These are phyloP conservation scores for Scaptomyza polygonia DNA, from an alignment of 2,888 invertebrate species.

Conservation along the genomic window DNA sequence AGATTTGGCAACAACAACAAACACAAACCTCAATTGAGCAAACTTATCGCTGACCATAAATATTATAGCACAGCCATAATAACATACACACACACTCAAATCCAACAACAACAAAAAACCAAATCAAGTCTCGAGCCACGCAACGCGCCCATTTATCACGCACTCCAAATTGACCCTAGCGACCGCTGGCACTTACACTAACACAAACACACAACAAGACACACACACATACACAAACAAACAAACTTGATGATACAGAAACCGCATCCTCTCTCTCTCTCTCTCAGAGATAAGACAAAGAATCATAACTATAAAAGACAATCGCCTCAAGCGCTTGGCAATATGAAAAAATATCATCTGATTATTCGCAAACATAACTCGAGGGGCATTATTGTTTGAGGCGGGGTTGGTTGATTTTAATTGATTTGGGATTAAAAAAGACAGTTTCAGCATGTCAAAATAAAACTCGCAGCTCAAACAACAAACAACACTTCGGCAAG, in stretches of 20 bases:
- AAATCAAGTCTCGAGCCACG: conserved; percentile 62
- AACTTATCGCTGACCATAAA: conserved; percentile 76
- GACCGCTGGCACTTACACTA: conserved; percentile 52
- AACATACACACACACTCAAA: conserved; percentile 29
- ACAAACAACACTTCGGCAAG: conserved; percentile 1
- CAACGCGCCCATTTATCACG: conserved; percentile 77
- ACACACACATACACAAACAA: too few species aligned
- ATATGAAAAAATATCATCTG: conserved; percentile 21
- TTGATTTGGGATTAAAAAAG: conserved; percentile 51
- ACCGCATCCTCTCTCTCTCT: conserved; percentile 6
- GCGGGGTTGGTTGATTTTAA: conserved; percentile 27
- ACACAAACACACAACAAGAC: too few species aligned
- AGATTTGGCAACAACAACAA: conserved; percentile 34
- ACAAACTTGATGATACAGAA: conserved; percentile 37
- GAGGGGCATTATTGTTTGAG: background rate
- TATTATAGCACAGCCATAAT: conserved; percentile 47
- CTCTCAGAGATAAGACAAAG: conserved; percentile 50
- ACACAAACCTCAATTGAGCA: conserved; percentile 69
- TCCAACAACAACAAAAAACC: conserved; percentile 21
- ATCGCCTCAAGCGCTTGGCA: conserved; percentile 47
- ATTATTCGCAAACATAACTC: conserved; percentile 37
- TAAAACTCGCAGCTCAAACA: conserved; percentile 14
- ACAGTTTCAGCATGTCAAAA: conserved; percentile 46
- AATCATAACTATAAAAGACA: conserved; percentile 40
- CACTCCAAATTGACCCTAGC: conserved; percentile 71